Conservation (phyloP, 2,113 vertebrate genomes). For the Apaloderma vittatum region DNA sequence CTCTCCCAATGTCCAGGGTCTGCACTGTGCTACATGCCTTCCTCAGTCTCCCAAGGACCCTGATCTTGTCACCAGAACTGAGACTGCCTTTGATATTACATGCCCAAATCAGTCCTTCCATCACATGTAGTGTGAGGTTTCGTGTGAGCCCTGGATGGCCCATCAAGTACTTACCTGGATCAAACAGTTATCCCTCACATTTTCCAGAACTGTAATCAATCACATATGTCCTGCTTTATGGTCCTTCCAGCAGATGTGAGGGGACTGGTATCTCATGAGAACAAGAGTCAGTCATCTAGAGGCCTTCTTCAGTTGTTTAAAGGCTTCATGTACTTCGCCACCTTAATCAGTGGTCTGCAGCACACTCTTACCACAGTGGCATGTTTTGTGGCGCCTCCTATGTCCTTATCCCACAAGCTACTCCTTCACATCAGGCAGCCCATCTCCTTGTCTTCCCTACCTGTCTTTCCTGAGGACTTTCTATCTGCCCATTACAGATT, state of each 20-base stretch:
- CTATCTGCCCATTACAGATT: background rate
- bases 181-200: background rate
- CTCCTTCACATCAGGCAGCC: background rate
- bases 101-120: background rate
- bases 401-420: background rate
- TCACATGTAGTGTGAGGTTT: background rate
- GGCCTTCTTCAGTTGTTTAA: background rate
- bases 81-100: background rate
- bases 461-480: background rate
- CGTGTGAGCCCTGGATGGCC: background rate
- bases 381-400: background rate
- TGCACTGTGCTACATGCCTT: background rate
- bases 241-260: background rate
- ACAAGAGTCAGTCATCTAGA: background rate
- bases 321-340: background rate
- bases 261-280: background rate
- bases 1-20: background rate
- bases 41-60: background rate
- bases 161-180: background rate
- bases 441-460: background rate
- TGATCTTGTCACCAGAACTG: background rate
- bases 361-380: background rate
- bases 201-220: background rate
- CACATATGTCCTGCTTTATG: background rate
- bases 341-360: background rate